Percentiles rank a stretch among this genome's conserved stretches.
Conservation (phyloP, 2,113 vertebrate genomes). For the Todiramphus saurophagus region DNA sequence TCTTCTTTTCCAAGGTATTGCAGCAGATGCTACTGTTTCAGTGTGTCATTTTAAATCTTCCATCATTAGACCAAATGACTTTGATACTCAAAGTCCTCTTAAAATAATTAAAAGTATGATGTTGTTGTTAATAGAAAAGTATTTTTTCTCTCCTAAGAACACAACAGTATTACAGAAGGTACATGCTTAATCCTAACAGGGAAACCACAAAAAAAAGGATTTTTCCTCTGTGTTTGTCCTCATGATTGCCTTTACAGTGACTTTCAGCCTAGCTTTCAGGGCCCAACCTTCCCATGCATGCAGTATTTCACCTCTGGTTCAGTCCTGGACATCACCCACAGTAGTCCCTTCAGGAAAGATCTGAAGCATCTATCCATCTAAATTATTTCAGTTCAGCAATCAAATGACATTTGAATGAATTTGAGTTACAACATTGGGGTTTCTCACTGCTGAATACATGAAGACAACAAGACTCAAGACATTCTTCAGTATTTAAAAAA, state of each 20-base stretch:
- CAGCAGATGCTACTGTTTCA: background rate
- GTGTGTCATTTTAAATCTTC: background rate
- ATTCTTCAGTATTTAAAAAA: background rate
- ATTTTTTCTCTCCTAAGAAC: background rate
- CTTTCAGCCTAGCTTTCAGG: background rate
- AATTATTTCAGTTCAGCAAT: background rate
- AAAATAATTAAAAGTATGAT: background rate
- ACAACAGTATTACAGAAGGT: background rate
- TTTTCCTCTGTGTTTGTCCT: background rate
- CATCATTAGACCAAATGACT: background rate
- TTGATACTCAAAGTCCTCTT: background rate
- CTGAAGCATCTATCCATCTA: background rate
- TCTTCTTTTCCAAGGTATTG: background rate
- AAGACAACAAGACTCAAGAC: background rate
- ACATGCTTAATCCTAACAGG: background rate
- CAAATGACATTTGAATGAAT: background rate
- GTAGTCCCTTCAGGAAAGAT: background rate
- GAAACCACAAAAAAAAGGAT: rapidly evolving
- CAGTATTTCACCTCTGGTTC: background rate
- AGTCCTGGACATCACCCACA: background rate
- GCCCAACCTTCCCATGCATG: background rate
- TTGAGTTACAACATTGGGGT: background rate
- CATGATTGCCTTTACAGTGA: background rate
- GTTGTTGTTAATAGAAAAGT: background rate
- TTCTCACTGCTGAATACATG: background rate